Evolutionary conservation across 2,797 vertebrate genomes (phyloP), one percentile per base, ranked within the genome.

Genomic region (Gobio occitaniae): DNA sequence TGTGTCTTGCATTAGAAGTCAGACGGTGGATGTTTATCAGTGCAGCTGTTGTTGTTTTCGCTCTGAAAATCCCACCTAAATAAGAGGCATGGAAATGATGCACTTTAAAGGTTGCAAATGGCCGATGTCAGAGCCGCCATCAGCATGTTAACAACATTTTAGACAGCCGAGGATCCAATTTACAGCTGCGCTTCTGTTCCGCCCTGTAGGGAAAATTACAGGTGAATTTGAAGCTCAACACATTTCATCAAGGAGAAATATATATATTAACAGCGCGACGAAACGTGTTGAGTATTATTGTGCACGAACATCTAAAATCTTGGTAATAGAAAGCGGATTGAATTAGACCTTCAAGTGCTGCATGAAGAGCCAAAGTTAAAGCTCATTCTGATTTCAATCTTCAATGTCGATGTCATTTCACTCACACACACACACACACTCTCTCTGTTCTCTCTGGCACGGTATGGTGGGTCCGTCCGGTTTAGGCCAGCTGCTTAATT

Each of bases 401-500:
- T 25, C 48, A 59, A n/a, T 70, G 68, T 44, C 16, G 32, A 66
- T 36, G 61, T 65, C 61, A 65, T 32, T 32, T 2, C 61, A 65
- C 2, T 32, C 25, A 83, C 50, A 70, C 59, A 54, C 59, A 52
- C 75, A 6, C 69, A 10, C n/a, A 52, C 59, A 52, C 74, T 12
- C 68, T 12, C 21, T 63, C 65, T 41, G 12, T 65, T 41, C 29
- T 76, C 47, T 54, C 50, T 81, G 59, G 83, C 81, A 81, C 21
- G 25, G 36, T 47, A 21, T 32, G 69, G 72, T 68, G 83, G 78
- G 83, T 84, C 84, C 81, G 83, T 87, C 87, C 89, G 91, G 94
- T 94, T 94, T 93, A 90, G 87, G 89, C 86, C 90, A 84, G 80
- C 90, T 89, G 88, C 89, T 87, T 93, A 93, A 93, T 89, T 87